Conservation (phyloP, 2,888 invertebrate species). For the Bombyx huttoni region DNA sequence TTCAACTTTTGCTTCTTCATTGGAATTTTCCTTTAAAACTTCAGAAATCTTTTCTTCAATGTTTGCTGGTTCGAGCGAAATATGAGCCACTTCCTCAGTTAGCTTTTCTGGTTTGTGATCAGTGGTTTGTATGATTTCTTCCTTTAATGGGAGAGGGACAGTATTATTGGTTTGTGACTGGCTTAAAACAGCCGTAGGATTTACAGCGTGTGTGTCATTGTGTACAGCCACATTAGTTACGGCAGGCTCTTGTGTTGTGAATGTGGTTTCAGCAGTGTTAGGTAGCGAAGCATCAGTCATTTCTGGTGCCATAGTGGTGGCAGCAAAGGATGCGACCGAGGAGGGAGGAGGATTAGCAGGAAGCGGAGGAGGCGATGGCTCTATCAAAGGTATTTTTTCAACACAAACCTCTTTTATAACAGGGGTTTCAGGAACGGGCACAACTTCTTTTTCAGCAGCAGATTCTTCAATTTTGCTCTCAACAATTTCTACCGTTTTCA, state of each 20-base stretch:
- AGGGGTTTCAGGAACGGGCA: conserved; percentile 55
- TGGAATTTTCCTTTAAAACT: background rate
- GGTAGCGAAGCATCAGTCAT: conserved; percentile 54
- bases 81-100: background rate
- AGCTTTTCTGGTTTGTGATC: background rate
- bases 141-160: background rate
- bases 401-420: conserved; percentile 70
- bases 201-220: conserved; percentile 16
- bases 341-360: conserved; percentile 82
- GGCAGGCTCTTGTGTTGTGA: conserved; percentile 31
- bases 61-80: background rate
- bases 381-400: conserved; percentile 73
- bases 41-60: background rate
- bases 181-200: background rate
- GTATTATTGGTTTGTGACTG: conserved; percentile 9
- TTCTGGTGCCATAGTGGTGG: conserved; percentile 76
- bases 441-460: conserved; percentile 40
- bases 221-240: conserved; percentile 27
- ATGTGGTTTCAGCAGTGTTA: conserved; percentile 48
- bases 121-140: conserved; percentile 1
- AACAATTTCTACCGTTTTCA: conserved; percentile 17
- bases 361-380: conserved; percentile 79
- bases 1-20: background rate
- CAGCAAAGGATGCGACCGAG: conserved; percentile 82
- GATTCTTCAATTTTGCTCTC: conserved; percentile 44